phyloP scores from a whole-genome alignment of 2,113 vertebrate genomes.

The Dicrurus megarhynchus region DNA sequence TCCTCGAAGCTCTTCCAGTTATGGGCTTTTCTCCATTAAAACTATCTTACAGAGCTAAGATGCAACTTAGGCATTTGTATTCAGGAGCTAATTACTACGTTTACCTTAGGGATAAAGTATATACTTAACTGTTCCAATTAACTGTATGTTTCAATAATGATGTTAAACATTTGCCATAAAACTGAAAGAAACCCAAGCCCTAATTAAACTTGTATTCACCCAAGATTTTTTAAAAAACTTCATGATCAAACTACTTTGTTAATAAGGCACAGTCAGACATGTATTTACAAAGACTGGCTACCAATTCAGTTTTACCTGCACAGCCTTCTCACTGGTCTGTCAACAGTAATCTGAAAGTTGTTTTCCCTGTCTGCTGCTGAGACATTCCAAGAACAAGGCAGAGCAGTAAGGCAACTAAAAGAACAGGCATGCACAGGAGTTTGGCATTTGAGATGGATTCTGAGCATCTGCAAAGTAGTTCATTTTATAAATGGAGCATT shows the following conservation, averaged over 20 bases:
- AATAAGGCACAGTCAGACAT: conserved; percentile 57
- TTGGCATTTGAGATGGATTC: background rate
- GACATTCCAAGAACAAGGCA: background rate
- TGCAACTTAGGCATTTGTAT: background rate
- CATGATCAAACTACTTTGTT: background rate
- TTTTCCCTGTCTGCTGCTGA: background rate
- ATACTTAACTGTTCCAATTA: background rate
- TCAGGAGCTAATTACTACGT: background rate
- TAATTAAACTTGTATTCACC: conserved; percentile 1
- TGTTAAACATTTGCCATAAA: background rate
- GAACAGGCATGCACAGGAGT: background rate
- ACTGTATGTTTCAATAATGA: background rate
- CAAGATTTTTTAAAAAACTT: background rate
- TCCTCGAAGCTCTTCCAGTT: conserved; percentile 24
- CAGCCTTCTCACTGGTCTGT: background rate
- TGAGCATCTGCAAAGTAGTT: conserved; percentile 32
- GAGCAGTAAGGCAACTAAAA: conserved; percentile 35
- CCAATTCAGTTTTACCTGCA: background rate
- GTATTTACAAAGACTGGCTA: conserved; percentile 14
- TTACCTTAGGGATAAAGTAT: background rate
- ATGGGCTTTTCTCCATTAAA: background rate
- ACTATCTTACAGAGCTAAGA: background rate
- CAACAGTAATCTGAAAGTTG: background rate
- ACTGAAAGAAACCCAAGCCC: background rate
- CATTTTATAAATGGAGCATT: conserved; percentile 52